A percentile compares a stretch with the other conserved stretches of the same genome.
Conservation (phyloP, 2,113 vertebrate genomes). For the Pagrus major region DNA sequence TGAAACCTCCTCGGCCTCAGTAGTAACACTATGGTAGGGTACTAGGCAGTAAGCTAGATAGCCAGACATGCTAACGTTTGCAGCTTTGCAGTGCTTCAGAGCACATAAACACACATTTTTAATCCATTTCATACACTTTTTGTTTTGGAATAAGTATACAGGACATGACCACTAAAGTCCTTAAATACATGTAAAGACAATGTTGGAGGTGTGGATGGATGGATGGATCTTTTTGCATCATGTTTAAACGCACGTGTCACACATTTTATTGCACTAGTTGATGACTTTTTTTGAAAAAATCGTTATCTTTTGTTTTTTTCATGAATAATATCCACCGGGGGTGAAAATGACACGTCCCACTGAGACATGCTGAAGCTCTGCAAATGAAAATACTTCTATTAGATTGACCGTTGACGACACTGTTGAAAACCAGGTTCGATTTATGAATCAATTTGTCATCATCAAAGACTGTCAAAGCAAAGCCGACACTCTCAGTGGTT, state of each 20-base stretch:
- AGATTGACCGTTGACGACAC: slow-evolving; percentile 44
- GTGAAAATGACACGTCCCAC: slow-evolving; percentile 20
- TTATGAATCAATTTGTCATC: slow-evolving; percentile 68
- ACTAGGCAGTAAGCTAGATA: background rate
- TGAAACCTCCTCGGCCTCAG: background rate
- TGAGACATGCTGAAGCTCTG: slow-evolving; percentile 22
- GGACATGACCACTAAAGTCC: no score
- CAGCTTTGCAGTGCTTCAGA: background rate
- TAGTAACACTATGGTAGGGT: background rate
- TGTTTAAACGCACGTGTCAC: background rate
- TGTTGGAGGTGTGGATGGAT: no score
- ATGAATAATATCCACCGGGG: slow-evolving; percentile 35
- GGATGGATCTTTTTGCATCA: background rate
- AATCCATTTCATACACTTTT: background rate
- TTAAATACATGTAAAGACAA: no score
- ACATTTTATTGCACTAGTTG: background rate
- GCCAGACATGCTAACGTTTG: background rate
- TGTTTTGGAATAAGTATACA: no score
- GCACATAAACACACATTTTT: background rate
- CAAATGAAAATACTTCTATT: slow-evolving; percentile 52
- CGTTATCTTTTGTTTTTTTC: background rate
- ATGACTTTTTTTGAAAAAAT: background rate
- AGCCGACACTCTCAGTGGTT: slow-evolving; percentile 32
- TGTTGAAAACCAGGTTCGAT: slow-evolving; percentile 55
- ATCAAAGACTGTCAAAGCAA: slow-evolving; percentile 54